Percentiles rank a stretch among this genome's conserved stretches.
Conservation (phyloP, 2,888 invertebrate genomes). For the Perizoma affinitatum region DNA sequence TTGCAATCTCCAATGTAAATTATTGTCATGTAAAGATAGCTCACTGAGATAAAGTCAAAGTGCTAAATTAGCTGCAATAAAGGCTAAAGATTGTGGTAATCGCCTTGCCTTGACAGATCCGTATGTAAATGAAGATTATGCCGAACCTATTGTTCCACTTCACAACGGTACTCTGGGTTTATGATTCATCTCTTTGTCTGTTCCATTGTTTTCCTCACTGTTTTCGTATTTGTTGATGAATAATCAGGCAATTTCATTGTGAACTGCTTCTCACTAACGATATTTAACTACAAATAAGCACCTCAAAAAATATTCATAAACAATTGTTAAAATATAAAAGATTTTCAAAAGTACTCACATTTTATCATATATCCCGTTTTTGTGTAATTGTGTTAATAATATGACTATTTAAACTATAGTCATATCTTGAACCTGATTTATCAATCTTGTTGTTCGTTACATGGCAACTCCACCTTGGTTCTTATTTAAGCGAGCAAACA, state of each 20-base stretch:
- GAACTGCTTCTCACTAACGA: background rate
- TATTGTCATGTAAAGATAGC: background rate
- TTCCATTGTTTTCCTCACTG: conserved; percentile 38
- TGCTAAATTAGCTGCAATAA: conserved; percentile 13
- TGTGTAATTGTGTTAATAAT: too few relatives aligned
- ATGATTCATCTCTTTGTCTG: conserved; percentile 42
- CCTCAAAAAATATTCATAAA: too few relatives aligned
- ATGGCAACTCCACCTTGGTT: conserved; percentile 11
- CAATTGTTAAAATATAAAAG: too few relatives aligned
- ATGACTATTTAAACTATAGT: background rate
- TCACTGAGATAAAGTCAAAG: conserved; percentile 6
- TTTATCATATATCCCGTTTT: too few relatives aligned
- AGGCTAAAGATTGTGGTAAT: conserved; percentile 14
- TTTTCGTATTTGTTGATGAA: conserved; percentile 28
- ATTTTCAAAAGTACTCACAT: too few relatives aligned
- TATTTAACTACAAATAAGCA: too few relatives aligned
- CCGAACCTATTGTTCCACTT: conserved; percentile 47
- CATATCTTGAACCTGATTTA: background rate
- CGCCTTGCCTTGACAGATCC: conserved; percentile 24
- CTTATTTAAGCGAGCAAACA: conserved; percentile 16
- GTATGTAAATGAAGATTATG: conserved; percentile 47
- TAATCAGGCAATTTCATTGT: conserved; percentile 22
- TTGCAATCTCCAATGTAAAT: background rate
- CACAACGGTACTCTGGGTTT: conserved; percentile 40
- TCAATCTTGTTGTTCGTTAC: conserved; percentile 13